Evolutionary conservation across 2,113 vertebrate species (phyloP).

Genomic region (Motacilla alba): DNA sequence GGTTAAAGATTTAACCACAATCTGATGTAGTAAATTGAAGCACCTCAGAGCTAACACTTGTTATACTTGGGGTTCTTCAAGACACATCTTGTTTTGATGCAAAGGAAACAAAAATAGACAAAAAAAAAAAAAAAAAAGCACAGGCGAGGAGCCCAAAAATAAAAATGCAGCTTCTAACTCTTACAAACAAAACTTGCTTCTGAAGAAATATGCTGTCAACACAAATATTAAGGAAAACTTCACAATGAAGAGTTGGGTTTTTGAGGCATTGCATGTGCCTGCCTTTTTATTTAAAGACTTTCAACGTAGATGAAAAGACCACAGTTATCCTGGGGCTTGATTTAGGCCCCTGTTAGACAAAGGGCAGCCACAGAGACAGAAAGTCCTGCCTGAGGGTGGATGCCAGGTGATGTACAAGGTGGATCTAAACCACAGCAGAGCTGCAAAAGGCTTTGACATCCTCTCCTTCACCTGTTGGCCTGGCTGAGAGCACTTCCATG

Average conservation of each 20-base stretch:
- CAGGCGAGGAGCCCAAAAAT: not conserved
- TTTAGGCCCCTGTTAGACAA: not conserved
- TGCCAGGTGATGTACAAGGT: accelerated
- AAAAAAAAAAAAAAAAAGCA: not conserved
- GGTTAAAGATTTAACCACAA: not conserved
- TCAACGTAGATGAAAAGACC: accelerated
- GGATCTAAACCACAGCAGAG: not conserved
- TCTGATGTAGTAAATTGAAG: not conserved
- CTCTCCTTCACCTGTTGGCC: accelerated
- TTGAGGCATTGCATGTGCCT: not conserved
- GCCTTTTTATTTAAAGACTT: not conserved
- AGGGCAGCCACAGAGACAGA: not conserved
- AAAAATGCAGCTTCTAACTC: not conserved
- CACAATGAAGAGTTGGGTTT: accelerated
- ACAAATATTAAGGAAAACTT: not conserved
- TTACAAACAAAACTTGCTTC: not conserved
- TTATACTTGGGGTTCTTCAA: not conserved
- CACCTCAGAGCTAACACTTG: not conserved
- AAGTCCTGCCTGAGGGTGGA: accelerated
- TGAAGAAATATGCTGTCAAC: accelerated
- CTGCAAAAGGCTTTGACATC: not conserved
- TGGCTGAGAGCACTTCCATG: not conserved
- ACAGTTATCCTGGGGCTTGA: not conserved
- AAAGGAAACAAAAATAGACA: not conserved
- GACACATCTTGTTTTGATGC: not conserved